A percentile compares a stretch with the other conserved stretches of the same genome.
phyloP scores from a whole-genome alignment of 2,113 vertebrate species.

The Phyllostomus hastatus region DNA sequence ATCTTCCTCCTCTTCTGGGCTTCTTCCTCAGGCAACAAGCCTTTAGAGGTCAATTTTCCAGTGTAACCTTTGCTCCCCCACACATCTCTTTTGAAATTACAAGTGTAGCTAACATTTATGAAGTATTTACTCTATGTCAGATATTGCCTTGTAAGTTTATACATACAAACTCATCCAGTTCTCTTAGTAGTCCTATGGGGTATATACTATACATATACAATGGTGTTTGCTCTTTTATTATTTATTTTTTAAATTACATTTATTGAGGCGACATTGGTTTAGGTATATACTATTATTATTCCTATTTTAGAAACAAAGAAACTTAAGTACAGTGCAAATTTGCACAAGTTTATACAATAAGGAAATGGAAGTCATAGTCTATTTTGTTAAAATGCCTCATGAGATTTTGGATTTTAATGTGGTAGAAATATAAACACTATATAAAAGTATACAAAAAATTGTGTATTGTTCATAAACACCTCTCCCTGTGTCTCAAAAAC shows the following conservation, averaged over 20 bases:
- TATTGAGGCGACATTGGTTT: not conserved
- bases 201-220: not conserved
- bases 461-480: not conserved
- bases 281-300: not conserved
- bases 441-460: not conserved
- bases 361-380: not conserved
- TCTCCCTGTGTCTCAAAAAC: not conserved
- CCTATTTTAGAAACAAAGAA: conserved; percentile 19
- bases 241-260: not conserved
- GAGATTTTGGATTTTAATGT: not conserved
- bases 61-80: not conserved
- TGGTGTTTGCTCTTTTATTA: not conserved
- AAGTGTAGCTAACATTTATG: not conserved
- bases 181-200: not conserved
- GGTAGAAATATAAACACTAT: not conserved
- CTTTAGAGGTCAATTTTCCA: not conserved
- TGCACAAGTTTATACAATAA: not conserved
- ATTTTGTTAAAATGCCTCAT: not conserved
- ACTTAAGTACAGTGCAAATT: not conserved
- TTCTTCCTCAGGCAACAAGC: not conserved
- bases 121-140: not conserved
- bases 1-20: not conserved
- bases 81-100: not conserved
- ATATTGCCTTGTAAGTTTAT: not conserved
- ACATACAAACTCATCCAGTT: not conserved